Conservation (phyloP, 2,113 vertebrate genomes). For the Asarcornis scutulata region DNA sequence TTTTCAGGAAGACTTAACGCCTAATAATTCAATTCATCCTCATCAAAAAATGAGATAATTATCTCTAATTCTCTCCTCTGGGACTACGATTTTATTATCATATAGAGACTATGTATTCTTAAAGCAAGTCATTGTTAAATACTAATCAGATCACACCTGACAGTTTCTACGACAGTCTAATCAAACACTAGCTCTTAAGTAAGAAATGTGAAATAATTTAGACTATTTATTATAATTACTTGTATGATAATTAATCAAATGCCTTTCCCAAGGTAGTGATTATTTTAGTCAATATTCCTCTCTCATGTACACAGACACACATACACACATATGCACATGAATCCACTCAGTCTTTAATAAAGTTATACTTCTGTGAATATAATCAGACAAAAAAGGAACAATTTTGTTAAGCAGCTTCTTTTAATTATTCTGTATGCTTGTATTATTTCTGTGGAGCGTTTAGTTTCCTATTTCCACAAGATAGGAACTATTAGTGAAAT, state of each 20-base stretch:
- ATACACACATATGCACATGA: background rate
- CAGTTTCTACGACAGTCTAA: slow-evolving; percentile 31
- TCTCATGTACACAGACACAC: background rate
- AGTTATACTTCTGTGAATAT: background rate
- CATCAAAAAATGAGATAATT: slow-evolving; percentile 41
- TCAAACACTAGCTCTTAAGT: background rate
- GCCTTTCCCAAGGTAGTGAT: background rate
- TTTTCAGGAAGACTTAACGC: slow-evolving; percentile 26
- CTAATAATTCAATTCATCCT: slow-evolving; percentile 35
- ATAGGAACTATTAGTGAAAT: background rate
- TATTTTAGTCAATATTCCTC: slow-evolving; percentile 38
- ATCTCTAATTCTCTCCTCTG: slow-evolving; percentile 20
- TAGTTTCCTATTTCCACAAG: background rate
- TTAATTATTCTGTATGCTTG: background rate
- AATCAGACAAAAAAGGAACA: background rate
- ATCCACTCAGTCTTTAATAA: background rate
- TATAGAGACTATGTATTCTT: background rate
- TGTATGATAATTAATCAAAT: slow-evolving; percentile 29
- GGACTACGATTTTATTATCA: background rate
- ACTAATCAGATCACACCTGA: background rate
- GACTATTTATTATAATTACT: slow-evolving; percentile 31
- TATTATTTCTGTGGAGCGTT: background rate
- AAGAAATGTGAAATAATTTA: slow-evolving; percentile 30
- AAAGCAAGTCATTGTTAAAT: background rate
- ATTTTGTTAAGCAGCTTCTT: background rate